Base-by-base conservation (phyloP, 2,113 vertebrate genomes). In the Rhinolophus ferrumequinum region DNA sequence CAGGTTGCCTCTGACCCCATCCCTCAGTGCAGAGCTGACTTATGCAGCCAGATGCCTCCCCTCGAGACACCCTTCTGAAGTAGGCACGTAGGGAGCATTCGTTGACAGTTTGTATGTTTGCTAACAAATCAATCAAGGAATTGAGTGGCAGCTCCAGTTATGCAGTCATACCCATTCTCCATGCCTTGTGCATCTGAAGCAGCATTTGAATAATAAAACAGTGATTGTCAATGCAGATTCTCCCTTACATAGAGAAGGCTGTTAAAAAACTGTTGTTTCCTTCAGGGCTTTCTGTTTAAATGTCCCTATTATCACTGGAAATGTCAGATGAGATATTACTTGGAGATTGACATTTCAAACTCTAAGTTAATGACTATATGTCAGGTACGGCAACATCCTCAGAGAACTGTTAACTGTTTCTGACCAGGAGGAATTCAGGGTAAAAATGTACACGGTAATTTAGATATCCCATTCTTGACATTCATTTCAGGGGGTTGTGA, bases 341-440 rank as follows among this genome's bases (percentile, higher is more conserved):
- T 79, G 35, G 21, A 58, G 93, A 35, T 80, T 95, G 70, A 94
- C 33, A 84, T 84, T 96, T 97, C 54, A 92, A 67, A 30, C 64
- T 93, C 41, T 81, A 50, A 10, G 26, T 88, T 94, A 93, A 76
- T 84, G 33, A 73, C 33, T 56, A 2, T 89, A 15, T 44, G 22
- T 90, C 38, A 76, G 26, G 30, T 90, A 35, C 90, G 84, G 33
- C 14, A 64, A 35, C 18, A 70, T 81, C 33, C 50, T 86, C 80
- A 90, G 35, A 80, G 52, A 94, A 76, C 50, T 85, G 26, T 72
- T 89, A 95, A 72, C 73, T 95, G 24, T 75, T 93, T 85, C 24
- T 82, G 22, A 86, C 73, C 16, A 77, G 28, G 35, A 30, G 41
- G 41, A 89, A 70, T 86, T 92, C 30, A 81, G 14, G 19, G 92